Base-by-base conservation (phyloP, 2,113 vertebrate species). In the Aegithalos caudatus region DNA sequence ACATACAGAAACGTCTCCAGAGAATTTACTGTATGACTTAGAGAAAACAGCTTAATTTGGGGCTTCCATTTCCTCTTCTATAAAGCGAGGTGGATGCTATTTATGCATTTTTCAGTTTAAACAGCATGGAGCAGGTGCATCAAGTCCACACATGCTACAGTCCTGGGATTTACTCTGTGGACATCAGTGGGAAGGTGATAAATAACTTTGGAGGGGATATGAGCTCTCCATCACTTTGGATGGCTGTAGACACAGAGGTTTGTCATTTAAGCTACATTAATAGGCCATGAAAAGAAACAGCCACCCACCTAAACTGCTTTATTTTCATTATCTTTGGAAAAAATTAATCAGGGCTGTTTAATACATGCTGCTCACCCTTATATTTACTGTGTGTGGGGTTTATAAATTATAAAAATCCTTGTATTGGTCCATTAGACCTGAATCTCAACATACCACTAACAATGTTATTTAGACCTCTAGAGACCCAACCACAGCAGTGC, bases 1-100 rank as follows among this genome's bases (percentile, higher is more conserved):
- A 84, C 92, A 94, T 95, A 73, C 5, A 38, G 38, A 62, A 83
- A 83, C 1, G 12, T 72, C 92, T 91, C 50, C 66, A 88, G 80
- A 47, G 80, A 14, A 40, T 86, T 94, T 81, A 15, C 62, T 29
- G 19, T 15, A 16, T 6, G 25, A 70, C 22, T 95, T 83, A 56
- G 47, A 84, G 76, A 51, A 91, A 94, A 92, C 11, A 58, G 33
- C 9, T 78, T 37, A 12, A 71, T 60, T 73, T 88, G 51, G 38
- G 48, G 37, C 29, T 94, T 51, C 88, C 51, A 66, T 94, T 97
- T 97, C 95, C 92, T 95, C 94, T 95, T 96, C 82, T 92, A 31
- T 48, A 81, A 86, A 92, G 48, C 1, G 5, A n/a, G 33, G 4
- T 14, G 51, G 44, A 60, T 90, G 60, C 31, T 96, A 84, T 92